Base-by-base conservation (phyloP, 53 echinoderm and acorn worm species). In the Mesocentrotus franciscanus region DNA sequence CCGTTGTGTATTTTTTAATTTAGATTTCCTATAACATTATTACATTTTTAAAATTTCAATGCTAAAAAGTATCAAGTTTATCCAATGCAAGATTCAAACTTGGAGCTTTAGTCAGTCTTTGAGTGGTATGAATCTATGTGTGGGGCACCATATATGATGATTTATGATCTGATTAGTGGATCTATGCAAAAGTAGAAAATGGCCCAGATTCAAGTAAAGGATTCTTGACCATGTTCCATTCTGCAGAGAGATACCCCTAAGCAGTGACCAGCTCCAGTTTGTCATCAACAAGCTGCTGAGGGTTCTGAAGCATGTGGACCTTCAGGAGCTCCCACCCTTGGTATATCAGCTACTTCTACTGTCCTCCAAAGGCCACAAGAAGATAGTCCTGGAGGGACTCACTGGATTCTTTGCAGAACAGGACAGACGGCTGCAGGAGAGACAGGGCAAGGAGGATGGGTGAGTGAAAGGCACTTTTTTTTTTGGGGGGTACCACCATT, bases 301-400 rank as follows among this genome's bases (percentile, higher is more conserved):
- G 64, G 92, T 96, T 70, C 94, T 98, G 89, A 97, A 96, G 81
- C 97, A 96, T 58, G 85, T 97, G 24, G 97, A 97, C 30, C 55
- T 97, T 11, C 98, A 99, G 92, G 97, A 97, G 87, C 71, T 99
- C 32, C 99, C 99, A 39, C 97, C 97, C 24, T 78, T 99, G 85
- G 96, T 99, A 24, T 99, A 98, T 84, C 99, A 99, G 90, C 97
- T 99, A 11, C 95, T 99, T 42, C 95, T 98, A 3, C 91, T 99
- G 33, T 95, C 97, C 81, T 94, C 96, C 33, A 97, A 96, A 96
- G 97, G 97, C 91, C 99, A 98, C 85, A 98, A 97, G 92, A 97
- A 90, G 78, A 78, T 95, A 0, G 97, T 97, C 13, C 81, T 99
- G 12, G 85, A 96, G 81, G 97, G 97, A 56, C 95, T 99, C 9